These are phyloP conservation scores for Jordanella pulchra DNA, from an alignment of 2,797 vertebrate species.

Conservation along the genomic window DNA sequence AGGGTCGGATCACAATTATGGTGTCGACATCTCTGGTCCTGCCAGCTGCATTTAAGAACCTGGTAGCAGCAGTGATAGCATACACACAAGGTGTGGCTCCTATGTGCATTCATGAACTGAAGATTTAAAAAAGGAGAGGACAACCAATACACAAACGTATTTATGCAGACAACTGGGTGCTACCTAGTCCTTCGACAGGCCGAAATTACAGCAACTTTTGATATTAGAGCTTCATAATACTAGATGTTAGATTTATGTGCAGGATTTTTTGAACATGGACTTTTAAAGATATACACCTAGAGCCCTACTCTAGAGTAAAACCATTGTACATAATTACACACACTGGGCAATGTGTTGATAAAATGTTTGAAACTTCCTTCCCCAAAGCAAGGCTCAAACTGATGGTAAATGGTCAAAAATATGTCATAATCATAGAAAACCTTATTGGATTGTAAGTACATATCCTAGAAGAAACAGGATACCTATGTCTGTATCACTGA, in stretches of 20 bases:
- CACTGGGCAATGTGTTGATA: neutral
- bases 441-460: neutral
- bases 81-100: neutral
- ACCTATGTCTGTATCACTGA: neutral
- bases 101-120: neutral
- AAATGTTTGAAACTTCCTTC: neutral
- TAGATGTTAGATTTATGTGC: neutral
- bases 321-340: neutral
- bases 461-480: neutral
- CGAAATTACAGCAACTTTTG: no score
- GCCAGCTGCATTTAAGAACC: no score
- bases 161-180: neutral
- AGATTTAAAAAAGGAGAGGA: neutral
- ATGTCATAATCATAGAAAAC: neutral
- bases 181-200: no score
- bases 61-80: no score
- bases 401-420: neutral
- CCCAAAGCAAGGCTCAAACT: neutral
- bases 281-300: neutral
- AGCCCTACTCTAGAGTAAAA: neutral
- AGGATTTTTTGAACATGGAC: neutral
- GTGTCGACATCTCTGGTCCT: no score
- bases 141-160: no score
- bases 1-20: no score
- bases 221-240: no score